A percentile compares a stretch with the other conserved stretches of the same genome.
Conservation (phyloP, 2,113 vertebrate species). For the Genyomyrus donnyi region DNA sequence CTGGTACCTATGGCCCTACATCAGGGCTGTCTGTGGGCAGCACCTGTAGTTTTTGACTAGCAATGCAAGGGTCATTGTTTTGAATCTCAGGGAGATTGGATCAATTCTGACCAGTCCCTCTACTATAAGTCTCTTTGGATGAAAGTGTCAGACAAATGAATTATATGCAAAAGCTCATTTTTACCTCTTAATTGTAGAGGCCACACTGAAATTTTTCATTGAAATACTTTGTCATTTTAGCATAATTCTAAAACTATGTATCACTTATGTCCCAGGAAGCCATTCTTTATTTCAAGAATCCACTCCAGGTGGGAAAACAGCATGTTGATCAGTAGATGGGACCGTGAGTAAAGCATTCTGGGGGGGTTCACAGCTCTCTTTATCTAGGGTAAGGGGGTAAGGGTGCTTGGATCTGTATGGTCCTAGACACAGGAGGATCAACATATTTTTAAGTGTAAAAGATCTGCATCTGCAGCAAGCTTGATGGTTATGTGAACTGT, state of each 20-base stretch:
- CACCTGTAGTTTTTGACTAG: not conserved
- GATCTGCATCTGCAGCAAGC: not conserved
- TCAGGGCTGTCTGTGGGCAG: not conserved
- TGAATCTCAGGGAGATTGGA: not conserved
- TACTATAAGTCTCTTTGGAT: not conserved
- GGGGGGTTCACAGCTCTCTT: not conserved
- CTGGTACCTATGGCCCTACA: not conserved
- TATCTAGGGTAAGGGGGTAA: not conserved
- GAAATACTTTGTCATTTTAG: not conserved
- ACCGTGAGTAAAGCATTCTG: not conserved
- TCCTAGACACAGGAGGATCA: not conserved
- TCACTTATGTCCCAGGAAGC: not conserved
- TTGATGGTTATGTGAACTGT: not conserved
- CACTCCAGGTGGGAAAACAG: not conserved
- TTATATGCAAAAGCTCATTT: not conserved
- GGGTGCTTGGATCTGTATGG: not conserved
- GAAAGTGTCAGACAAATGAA: not conserved
- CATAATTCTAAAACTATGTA: not conserved
- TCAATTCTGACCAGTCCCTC: not conserved
- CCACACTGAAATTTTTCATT: not conserved
- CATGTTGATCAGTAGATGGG: not conserved
- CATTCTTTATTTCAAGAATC: not conserved
- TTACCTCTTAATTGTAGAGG: not conserved
- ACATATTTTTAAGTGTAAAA: not conserved
- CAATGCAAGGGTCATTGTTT: not conserved